Evolutionary conservation across 2,113 vertebrate species (phyloP).

Genomic region (Ctenomys sociabilis): DNA sequence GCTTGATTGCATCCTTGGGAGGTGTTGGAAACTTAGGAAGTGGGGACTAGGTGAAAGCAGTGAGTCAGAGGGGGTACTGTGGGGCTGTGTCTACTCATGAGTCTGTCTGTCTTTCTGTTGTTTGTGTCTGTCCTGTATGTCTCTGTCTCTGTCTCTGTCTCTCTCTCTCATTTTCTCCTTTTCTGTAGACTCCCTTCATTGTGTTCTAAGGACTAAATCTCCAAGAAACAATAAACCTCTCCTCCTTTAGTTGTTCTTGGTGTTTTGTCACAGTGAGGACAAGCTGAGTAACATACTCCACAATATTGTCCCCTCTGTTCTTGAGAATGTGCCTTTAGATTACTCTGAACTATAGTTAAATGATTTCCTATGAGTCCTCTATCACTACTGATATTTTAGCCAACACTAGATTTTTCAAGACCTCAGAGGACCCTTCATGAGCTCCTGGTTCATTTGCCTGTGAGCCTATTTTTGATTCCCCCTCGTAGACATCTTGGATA

Average conservation of each 20-base stretch:
- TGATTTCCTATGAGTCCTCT: background rate
- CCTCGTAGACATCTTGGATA: background rate
- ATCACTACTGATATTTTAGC: background rate
- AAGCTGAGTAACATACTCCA: background rate
- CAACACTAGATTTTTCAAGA: background rate
- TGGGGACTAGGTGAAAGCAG: background rate
- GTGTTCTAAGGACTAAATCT: background rate
- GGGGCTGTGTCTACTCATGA: background rate
- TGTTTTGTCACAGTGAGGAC: background rate
- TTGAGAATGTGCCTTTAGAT: slow-evolving; percentile 1
- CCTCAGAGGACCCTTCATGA: background rate
- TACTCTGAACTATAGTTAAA: background rate
- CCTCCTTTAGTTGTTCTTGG: background rate
- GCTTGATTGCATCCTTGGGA: background rate
- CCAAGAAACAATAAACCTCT: background rate
- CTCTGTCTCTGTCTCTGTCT: background rate
- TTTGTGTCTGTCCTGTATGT: background rate
- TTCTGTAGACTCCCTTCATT: background rate
- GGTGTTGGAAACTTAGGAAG: background rate
- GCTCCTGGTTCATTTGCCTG: background rate
- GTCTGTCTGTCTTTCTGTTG: background rate
- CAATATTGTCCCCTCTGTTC: background rate
- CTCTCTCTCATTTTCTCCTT: background rate
- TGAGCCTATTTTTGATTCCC: background rate
- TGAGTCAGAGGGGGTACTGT: background rate